These are phyloP conservation scores for Holacanthella duospinosa DNA, from an alignment of 2,888 invertebrate genomes.

Conservation along the genomic window DNA sequence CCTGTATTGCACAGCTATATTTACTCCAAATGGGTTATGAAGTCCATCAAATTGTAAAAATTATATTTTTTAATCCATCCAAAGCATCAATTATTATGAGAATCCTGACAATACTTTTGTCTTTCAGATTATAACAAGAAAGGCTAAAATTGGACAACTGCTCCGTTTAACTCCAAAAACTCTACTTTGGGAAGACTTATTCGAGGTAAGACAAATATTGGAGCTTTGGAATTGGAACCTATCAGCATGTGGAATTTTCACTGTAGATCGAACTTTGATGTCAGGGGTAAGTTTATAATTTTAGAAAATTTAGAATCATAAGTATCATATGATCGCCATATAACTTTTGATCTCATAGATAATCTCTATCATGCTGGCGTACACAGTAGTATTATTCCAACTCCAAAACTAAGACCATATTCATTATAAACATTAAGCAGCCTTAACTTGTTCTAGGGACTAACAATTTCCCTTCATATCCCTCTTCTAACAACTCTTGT, in stretches of 20 bases:
- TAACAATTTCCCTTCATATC: no score
- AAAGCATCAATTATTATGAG: no score
- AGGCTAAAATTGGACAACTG: conserved; percentile 5
- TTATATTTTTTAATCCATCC: no score
- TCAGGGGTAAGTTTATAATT: conserved; percentile 12
- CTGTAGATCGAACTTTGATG: conserved; percentile 14
- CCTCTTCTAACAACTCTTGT: no score
- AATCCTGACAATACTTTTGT: no score
- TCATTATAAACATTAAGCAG: no score
- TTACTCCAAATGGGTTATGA: background rate
- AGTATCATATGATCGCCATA: no score
- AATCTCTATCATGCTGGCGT: conserved; percentile 9
- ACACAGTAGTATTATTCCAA: conserved; percentile 16
- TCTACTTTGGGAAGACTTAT: background rate
- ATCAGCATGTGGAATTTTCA: conserved; percentile 14
- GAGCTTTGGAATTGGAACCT: conserved; percentile 15
- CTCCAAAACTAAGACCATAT: no score
- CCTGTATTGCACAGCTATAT: background rate
- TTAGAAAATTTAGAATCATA: background rate
- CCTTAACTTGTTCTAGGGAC: no score
- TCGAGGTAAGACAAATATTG: conserved; percentile 4
- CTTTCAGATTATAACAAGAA: conserved; percentile 11
- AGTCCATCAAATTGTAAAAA: background rate
- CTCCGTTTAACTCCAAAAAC: background rate
- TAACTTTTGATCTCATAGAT: conserved; percentile 14